These are phyloP conservation scores for Schizopygopsis malacanthus DNA, from an alignment of 2,797 vertebrate genomes.

Conservation along the genomic window DNA sequence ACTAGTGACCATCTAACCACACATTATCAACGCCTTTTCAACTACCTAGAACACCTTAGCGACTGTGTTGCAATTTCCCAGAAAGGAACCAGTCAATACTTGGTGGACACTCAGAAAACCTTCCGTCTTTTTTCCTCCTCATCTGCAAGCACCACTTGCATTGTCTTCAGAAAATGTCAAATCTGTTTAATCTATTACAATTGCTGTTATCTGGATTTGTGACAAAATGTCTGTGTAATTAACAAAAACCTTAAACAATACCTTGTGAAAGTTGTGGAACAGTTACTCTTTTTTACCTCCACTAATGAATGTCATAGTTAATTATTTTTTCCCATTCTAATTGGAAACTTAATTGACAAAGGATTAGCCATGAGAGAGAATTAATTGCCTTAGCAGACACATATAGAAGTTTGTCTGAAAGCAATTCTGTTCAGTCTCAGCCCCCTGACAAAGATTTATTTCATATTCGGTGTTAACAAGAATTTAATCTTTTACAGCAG, in stretches of 20 bases:
- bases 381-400: constrained; percentile 71
- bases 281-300: background rate
- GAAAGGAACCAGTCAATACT: background rate
- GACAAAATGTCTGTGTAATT: background rate
- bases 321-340: constrained; percentile 69
- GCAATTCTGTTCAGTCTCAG: constrained; percentile 57
- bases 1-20: background rate
- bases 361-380: constrained; percentile 71
- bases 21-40: background rate
- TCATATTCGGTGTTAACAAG: constrained; percentile 64
- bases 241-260: constrained; percentile 6
- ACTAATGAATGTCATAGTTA: constrained; percentile 54
- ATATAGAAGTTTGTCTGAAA: constrained; percentile 57
- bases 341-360: constrained; percentile 77
- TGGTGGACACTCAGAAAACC: background rate
- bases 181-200: background rate
- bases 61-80: background rate
- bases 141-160: background rate
- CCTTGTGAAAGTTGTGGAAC: constrained; percentile 8
- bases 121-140: background rate
- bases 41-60: background rate
- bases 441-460: constrained; percentile 61
- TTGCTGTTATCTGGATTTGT: background rate
- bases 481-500: constrained; percentile 62
- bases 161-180: background rate